These are phyloP conservation scores for Adelognathus sp. DNA, from an alignment of 2,888 invertebrate genomes.

Conservation along the genomic window DNA sequence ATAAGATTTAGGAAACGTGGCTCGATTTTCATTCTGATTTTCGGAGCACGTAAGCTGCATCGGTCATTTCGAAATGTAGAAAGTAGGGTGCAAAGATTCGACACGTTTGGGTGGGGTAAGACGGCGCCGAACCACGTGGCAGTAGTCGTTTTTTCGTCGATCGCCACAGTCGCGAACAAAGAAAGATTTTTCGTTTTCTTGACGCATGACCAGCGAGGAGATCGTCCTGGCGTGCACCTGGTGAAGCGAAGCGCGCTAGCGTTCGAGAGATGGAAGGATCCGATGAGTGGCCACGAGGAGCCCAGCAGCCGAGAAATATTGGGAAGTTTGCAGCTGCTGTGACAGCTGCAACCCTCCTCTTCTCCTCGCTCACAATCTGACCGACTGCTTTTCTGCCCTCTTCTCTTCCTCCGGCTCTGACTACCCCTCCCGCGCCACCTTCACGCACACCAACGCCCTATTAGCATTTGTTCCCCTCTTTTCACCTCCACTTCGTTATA, in stretches of 20 bases:
- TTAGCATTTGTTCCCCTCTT: slow-evolving; percentile 5
- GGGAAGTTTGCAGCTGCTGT: slow-evolving; percentile 76
- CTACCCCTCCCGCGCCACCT: slow-evolving; percentile 50
- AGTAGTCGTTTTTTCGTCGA: background rate
- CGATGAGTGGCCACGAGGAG: background rate
- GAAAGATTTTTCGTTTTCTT: slow-evolving; percentile 48
- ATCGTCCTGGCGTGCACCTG: slow-evolving; percentile 44
- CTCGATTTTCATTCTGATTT: no score
- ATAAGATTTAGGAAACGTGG: no score
- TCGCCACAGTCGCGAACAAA: slow-evolving; percentile 18
- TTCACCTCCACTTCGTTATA: background rate
- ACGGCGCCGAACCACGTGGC: background rate
- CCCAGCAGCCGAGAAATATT: slow-evolving; percentile 50
- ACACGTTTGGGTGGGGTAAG: background rate
- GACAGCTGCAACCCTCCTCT: slow-evolving; percentile 74
- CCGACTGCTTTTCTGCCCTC: slow-evolving; percentile 67
- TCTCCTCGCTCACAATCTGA: slow-evolving; percentile 69
- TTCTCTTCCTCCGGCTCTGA: slow-evolving; percentile 52
- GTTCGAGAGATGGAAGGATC: slow-evolving; percentile 26
- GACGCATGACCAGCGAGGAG: background rate
- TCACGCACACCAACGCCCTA: slow-evolving; percentile 4
- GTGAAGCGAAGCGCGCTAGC: slow-evolving; percentile 30
- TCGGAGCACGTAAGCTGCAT: background rate
- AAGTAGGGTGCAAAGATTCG: background rate
- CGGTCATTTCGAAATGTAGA: background rate